Evolutionary conservation across 2,888 invertebrate genomes (phyloP).

Genomic region (Leptopilina myrica): DNA sequence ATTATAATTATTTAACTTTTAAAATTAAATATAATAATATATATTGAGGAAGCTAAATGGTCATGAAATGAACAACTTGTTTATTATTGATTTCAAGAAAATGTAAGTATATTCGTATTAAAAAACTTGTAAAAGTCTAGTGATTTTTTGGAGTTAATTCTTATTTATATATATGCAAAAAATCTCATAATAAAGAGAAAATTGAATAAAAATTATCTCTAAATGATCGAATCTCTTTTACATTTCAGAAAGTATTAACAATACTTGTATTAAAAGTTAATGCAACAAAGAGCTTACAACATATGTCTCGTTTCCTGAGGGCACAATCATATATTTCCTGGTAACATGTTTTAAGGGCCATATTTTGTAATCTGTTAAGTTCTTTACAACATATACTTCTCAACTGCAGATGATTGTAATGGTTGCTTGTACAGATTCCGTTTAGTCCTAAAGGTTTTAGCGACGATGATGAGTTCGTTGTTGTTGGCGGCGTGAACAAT

Average conservation of each 20-base stretch:
- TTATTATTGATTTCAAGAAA: too few species aligned
- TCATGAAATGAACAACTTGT: too few species aligned
- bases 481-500: background rate
- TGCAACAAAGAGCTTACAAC: background rate
- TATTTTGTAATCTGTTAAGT: background rate
- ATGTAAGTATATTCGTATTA: too few species aligned
- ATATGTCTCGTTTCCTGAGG: background rate
- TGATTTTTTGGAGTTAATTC: too few species aligned
- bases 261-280: background rate
- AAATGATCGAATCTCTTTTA: too few species aligned
- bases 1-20: too few species aligned
- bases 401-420: background rate
- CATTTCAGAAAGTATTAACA: background rate
- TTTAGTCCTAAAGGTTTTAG: background rate
- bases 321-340: background rate
- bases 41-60: too few species aligned
- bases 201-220: too few species aligned
- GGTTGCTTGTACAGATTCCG: background rate
- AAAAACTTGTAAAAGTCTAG: too few species aligned
- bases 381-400: background rate
- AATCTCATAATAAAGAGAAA: too few species aligned
- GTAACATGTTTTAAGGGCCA: conserved; percentile 7
- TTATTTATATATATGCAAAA: too few species aligned
- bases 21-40: too few species aligned
- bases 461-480: background rate